Base-by-base conservation (phyloP, 2,113 vertebrate genomes). In the Bettongia penicillata region DNA sequence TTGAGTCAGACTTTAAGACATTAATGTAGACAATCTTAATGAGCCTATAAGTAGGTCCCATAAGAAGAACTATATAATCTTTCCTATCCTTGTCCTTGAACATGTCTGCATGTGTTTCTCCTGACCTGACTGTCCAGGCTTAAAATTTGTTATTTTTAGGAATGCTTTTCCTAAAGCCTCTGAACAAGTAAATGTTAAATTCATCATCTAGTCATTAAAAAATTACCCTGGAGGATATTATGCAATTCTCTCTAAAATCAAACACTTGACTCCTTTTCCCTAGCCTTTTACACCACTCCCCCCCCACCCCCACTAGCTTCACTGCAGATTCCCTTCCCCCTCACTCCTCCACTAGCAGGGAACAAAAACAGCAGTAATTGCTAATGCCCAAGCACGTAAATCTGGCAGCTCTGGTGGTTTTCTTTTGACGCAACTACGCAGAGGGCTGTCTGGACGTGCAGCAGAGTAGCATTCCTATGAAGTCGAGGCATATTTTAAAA, bases 361-460 rank as follows among this genome's bases (percentile, higher is more conserved):
- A 98, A 98, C 52, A 97, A 97, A 98, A 98, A 95, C 97, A 98
- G 97, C 97, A 97, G 98, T 97, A 98, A 98, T 99, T 98, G 98
- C 98, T 97, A 97, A 98, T 97, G 97, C 98, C 97, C 98, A 94
- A 97, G 98, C 98, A 99, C 97, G 97, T 97, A 98, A 98, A 98
- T 96, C 98, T 92, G 92, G 91, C 98, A 97, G 97, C 93, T 91
- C 97, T 98, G 96, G 84, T 49, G 94, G 95, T 97, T 97, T 96
- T 96, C 49, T 11, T 98, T 98, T 98, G 98, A 98, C 96, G 98
- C 98, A 98, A 98, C 97, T 98, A 98, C 91, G 94, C 98, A 98
- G 97, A 95, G 53, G 98, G 91, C 96, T 97, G 96, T 97, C 96
- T 98, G 97, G 97, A 98, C 94, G 90, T 94, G 92, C 93, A 98